Conservation (phyloP, 92 coral and sea anemone genomes). For the Porites lobata region DNA sequence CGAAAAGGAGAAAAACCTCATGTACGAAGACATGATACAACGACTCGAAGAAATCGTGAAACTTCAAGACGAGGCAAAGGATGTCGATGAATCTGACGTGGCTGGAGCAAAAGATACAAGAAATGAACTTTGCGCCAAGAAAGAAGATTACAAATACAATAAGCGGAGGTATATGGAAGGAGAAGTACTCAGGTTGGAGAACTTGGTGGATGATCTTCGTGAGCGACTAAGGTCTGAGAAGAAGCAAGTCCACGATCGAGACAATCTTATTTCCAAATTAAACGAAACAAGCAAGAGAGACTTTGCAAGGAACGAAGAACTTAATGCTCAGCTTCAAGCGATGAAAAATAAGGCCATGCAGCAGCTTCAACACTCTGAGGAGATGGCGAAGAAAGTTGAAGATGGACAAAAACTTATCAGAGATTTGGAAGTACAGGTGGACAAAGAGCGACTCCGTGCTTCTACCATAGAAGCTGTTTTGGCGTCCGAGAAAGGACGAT, state of each 20-base stretch:
- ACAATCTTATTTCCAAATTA: slow-evolving; percentile 70
- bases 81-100: slow-evolving; percentile 32
- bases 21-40: slow-evolving; percentile 51
- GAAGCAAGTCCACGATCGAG: slow-evolving; percentile 69
- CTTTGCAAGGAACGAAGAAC: slow-evolving; percentile 63
- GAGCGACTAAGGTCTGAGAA: slow-evolving; percentile 73
- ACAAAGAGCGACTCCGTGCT: slow-evolving; percentile 82
- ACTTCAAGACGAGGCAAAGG: slow-evolving; percentile 62
- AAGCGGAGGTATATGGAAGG: slow-evolving; percentile 70
- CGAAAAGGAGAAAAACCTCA: slow-evolving; percentile 37
- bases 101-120: slow-evolving; percentile 36
- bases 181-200: slow-evolving; percentile 55
- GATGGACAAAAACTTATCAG: slow-evolving; percentile 83
- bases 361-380: slow-evolving; percentile 75
- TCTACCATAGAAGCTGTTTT: slow-evolving; percentile 81
- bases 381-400: slow-evolving; percentile 80
- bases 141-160: slow-evolving; percentile 68
- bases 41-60: slow-evolving; percentile 73
- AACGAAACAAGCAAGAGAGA: slow-evolving; percentile 78
- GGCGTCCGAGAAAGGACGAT: slow-evolving; percentile 75
- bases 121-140: slow-evolving; percentile 62
- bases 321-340: slow-evolving; percentile 44
- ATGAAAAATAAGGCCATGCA: slow-evolving; percentile 65
- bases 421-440: slow-evolving; percentile 83
- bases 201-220: slow-evolving; percentile 70